Base-by-base conservation (phyloP, 2,797 vertebrate genomes). In the Rhyacichthys aspro region DNA sequence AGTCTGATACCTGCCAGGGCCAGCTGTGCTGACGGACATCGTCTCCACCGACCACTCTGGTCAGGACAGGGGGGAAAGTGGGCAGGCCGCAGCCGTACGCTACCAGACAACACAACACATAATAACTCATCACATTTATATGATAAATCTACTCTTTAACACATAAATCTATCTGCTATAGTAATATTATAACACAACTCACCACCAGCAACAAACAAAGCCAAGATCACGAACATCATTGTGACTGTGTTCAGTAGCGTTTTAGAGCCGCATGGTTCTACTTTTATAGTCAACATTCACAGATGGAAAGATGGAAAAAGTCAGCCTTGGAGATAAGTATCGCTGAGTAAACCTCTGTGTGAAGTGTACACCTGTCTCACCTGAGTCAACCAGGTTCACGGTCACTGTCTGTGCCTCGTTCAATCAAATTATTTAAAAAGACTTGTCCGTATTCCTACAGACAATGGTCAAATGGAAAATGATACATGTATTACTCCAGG, bases 1-100 rank as follows among this genome's bases (percentile, higher is more conserved):
- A 28, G 23, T 28, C 7, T 4, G 23, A 28, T 83, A 96, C 96
- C 95, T 98, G 96, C 96, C 96, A 98, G 0, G 96, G 96, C 95
- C 95, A 97, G 84, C 95, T 97, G 86, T 94, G 78, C 36, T 89
- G 19, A 15, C 38, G 67, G 2, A 90, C 95, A 1, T 94, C 86
- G 0, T 88, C 92, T 8, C 96, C 96, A 10, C 94, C 94, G 10
- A 98, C 95, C 0, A 96, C 93, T 70, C 82, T 52, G 7, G 63
- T 43, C 33, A 91, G 0, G 19, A 74, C 50, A 0, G 95, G 94
- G 0, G 57, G 45, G 70, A 62, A 86, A 2, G 86, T 89, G 28
- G 95, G 93, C 18, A 78, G 68, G 4, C 95, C 95, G 1, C 95
- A 97, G 55, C 95, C 91, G 1, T 94, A 94, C 84, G 94, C 96